Base-by-base conservation (phyloP, 1,140 invertebrate species). In the Leptoteleia sp. region DNA sequence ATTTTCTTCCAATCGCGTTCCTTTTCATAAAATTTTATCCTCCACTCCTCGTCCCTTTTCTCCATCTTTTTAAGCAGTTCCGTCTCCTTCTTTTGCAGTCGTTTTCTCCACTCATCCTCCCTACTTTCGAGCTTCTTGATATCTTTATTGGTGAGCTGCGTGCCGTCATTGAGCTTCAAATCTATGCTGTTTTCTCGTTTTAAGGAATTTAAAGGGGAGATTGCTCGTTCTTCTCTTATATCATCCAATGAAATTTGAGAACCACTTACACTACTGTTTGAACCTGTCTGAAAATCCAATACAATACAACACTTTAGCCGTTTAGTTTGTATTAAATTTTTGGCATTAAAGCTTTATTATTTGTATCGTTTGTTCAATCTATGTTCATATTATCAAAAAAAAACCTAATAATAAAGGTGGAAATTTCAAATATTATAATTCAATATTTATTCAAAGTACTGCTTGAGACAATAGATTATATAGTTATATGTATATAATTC, bases 1-100 rank as follows among this genome's bases (percentile, higher is more conserved):
- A 91, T 85, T 76, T 92, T 92, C 48, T 91, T 91, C 90, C 93
- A 92, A 81, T 94, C 93, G 70, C 91, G 90, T 76, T 94, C 93
- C 84, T 92, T 93, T 55, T 93, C 91, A 22, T 84, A 75, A 13
- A 91, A 71, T 50, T 84, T 88, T 15, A 89, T 86, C 55, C 84
- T 87, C 83, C 88, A 89, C 38, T 91, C 89, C 27, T 91, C 88
- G 17, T 91, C 90, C 19, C 88, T 87, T 25, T 89, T 90, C 17
- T 94, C 92, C 67, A 93, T 85, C 81, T 89, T 91, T 78, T 91
- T 91, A 0, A 83, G 65, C 70, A 91, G 90, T 45, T 94, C 91
- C 11, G 86, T 72, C 67, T 94, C 92, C 38, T 92, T 90, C 83
- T 92, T 91, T 25, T 85, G 82, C 72, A 92, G 64, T 31, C 84